Evolutionary conservation across 2,113 vertebrate genomes (phyloP), one percentile per base, ranked within the genome.

Genomic region (Siniperca chuatsi): DNA sequence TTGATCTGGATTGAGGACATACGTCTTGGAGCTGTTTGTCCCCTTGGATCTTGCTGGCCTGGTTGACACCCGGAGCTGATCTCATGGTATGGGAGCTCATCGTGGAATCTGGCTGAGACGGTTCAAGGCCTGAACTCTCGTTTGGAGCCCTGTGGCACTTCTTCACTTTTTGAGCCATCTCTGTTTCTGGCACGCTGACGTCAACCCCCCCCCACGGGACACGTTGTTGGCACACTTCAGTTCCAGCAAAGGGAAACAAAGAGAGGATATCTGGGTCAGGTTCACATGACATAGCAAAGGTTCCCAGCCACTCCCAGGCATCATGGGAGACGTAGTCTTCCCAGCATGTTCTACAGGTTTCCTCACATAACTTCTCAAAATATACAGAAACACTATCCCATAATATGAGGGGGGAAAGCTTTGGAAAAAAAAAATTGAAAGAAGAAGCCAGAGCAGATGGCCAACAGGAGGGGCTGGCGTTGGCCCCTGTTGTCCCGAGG

Each of bases 161-260:
- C 11, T 8, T 64, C 29, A 64, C 44, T 18, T 33, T 42, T 21
- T 35, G 29, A 50, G 33, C 18, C 42, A 18, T 33, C 3, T 42
- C 58, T 18, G 15, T 65, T 69, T 52, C 33, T 37, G 55, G 44
- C 46, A 42, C 40, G 58, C 44, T 48, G 23, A 57, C 54, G 69
- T 60, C 54, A 68, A 12, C 12, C 21, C 72, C 1, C 44, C 61
- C 35, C 64, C 0, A 0, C 54, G 13, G 11, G 12, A 60, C 72
- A 76, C 64, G 76, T 82, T 82, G 55, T 76, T 82, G 33, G 81
- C 64, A 82, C 0, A 21, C 29, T 61, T 68, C 23, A 61, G 62
- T 23, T 23, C 2, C 52, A 15, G 73, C 64, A 57, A 8, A 29
- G 40, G 46, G 25, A 72, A 81, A 57, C 20, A 25, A 60, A 2